Conservation (phyloP, 2,113 vertebrate species). For the Cavia aperea region DNA sequence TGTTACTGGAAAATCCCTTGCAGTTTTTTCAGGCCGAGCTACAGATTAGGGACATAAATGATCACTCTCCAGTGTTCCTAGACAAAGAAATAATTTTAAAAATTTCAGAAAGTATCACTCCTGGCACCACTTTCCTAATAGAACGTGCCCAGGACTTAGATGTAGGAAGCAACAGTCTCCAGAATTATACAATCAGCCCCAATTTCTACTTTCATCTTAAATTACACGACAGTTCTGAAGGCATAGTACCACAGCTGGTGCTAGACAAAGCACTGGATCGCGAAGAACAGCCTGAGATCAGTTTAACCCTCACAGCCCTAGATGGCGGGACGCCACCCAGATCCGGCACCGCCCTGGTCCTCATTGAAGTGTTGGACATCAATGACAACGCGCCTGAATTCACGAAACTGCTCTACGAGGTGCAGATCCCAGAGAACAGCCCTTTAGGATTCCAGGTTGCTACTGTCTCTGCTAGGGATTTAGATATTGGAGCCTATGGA, state of each 20-base stretch:
- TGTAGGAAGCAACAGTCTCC: constrained; percentile 73
- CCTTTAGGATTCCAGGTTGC: constrained; percentile 74
- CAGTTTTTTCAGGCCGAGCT: constrained; percentile 73
- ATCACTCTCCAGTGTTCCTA: constrained; percentile 68
- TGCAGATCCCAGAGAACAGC: constrained; percentile 78
- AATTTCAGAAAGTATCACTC: constrained; percentile 39
- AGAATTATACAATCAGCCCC: constrained; percentile 67
- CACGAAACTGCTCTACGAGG: constrained; percentile 78
- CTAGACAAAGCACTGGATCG: constrained; percentile 85
- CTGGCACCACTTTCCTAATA: constrained; percentile 58
- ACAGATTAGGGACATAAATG: constrained; percentile 72
- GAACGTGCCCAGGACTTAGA: constrained; percentile 67
- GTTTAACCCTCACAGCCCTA: constrained; percentile 82
- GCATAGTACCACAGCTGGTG: constrained; percentile 47
- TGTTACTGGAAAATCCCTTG: constrained; percentile 74
- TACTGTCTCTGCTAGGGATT: constrained; percentile 84
- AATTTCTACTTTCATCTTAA: constrained; percentile 71
- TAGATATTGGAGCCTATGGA: constrained; percentile 85
- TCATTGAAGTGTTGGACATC: constrained; percentile 80
- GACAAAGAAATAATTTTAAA: constrained; percentile 47
- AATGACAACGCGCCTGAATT: constrained; percentile 91
- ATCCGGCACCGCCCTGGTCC: constrained; percentile 83
- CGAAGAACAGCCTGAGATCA: constrained; percentile 83
- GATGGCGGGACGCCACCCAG: constrained; percentile 83
- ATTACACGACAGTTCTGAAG: neutral